Evolutionary conservation across 2,888 invertebrate species (phyloP).

Genomic region (Callosobruchus maculatus): DNA sequence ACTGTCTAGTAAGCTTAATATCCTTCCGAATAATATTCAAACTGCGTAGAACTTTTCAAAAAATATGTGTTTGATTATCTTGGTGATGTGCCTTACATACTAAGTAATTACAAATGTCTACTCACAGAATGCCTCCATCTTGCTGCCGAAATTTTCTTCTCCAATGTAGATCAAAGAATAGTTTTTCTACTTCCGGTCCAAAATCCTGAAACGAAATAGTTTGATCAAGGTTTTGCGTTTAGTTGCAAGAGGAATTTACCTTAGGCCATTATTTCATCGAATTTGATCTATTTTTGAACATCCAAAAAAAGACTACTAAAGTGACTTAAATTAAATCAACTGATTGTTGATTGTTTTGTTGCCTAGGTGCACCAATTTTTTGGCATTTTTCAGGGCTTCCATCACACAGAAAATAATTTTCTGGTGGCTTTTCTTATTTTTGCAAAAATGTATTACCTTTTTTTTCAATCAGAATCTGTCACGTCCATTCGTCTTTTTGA

Average conservation of each 20-base stretch:
- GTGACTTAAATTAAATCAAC: slow-evolving; percentile 29
- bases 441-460: neutral
- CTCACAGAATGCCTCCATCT: slow-evolving; percentile 39
- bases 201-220: slow-evolving; percentile 12
- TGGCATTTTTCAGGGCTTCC: slow-evolving; percentile 4
- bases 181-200: slow-evolving; percentile 19
- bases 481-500: neutral
- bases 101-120: slow-evolving; percentile 10
- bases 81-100: too few relatives aligned
- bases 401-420: neutral
- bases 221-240: neutral
- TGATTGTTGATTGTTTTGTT: slow-evolving; percentile 38
- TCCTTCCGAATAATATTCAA: too few relatives aligned
- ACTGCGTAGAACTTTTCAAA: too few relatives aligned
- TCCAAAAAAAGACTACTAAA: slow-evolving; percentile 33
- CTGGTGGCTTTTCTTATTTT: neutral
- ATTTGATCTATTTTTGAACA: slow-evolving; percentile 21
- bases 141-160: slow-evolving; percentile 8
- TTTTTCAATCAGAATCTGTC: neutral
- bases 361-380: slow-evolving; percentile 26
- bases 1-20: too few relatives aligned
- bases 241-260: slow-evolving; percentile 5
- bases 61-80: too few relatives aligned
- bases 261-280: slow-evolving; percentile 19
- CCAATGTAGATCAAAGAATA: slow-evolving; percentile 1